Base-by-base conservation (phyloP, 2,113 vertebrate genomes). In the Cavia porcellus region DNA sequence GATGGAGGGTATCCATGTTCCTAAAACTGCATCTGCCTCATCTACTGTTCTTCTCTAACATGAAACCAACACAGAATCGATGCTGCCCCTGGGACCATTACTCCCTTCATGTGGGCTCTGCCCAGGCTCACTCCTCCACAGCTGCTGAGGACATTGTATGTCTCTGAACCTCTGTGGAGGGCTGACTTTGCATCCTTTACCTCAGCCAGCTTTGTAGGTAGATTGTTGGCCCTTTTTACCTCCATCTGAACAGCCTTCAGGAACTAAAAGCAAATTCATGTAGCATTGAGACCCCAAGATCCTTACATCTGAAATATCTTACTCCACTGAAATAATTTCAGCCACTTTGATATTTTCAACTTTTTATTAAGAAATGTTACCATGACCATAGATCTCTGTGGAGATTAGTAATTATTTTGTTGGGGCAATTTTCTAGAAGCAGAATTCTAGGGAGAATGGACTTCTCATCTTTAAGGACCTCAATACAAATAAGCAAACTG, bases 51-150 rank as follows among this genome's bases (percentile, higher is more conserved):
- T 28, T 25, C 25, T 19, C 55, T 84, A 7, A 32, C 24, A 9
- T 20, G 10, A 35, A 4, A 52, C 45, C 42, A 7, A 3, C 64
- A 42, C 28, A 66, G 30, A 4, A 11, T 19, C 38, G 3, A 3
- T 0, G 4, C 17, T 1, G 10, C 3, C 30, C 25, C 32, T 3
- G 15, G 7, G 45, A 70, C 13, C 5, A 45, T 28, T 35, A 19
- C 50, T 52, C 72, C 55, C 12, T 30, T 59, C 17, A 7, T 0
- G 5, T 28, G 20, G 35, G 7, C 30, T 47, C 66, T 5, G 35
- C 2, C 17, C 17, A 11, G 19, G 11, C 12, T 14, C 9, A 12
- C 59, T 59, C 28, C 66, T 47, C 7, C 20, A 55, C 59, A 30
- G 24, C 64, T 52, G 35, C 20, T 3, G 2, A 32, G 30, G 9